phyloP scores from a whole-genome alignment of 2,797 vertebrate species.

The Decapterus maruadsi region DNA sequence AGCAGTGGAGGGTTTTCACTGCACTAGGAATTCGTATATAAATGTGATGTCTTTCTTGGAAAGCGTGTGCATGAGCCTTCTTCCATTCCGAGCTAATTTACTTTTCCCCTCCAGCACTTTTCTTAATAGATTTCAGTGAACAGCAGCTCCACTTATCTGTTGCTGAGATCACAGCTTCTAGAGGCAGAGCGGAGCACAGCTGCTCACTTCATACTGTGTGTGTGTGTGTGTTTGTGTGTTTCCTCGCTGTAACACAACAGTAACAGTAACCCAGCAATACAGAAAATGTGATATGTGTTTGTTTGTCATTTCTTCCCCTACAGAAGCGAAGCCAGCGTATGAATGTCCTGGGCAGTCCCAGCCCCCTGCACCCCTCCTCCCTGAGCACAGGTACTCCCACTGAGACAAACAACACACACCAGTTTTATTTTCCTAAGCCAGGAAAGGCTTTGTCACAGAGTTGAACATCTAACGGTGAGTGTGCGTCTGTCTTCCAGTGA shows the following conservation, averaged over 20 bases:
- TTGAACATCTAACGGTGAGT: not conserved
- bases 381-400: slow-evolving; percentile 91
- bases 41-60: not conserved
- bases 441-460: not conserved
- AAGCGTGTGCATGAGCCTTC: not conserved
- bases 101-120: slow-evolving; percentile 9
- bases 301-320: slow-evolving; percentile 9
- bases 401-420: not conserved
- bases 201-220: not conserved
- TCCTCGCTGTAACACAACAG: not conserved
- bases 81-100: slow-evolving; percentile 8
- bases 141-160: slow-evolving; percentile 31
- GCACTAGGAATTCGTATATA: not conserved
- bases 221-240: not conserved
- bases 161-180: slow-evolving; percentile 26
- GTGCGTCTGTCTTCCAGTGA: slow-evolving; percentile 84
- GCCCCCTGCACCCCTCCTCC: slow-evolving; percentile 92
- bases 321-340: slow-evolving; percentile 97
- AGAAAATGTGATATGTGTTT: not conserved
- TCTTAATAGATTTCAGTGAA: slow-evolving; percentile 14
- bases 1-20: not conserved
- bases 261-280: not conserved
- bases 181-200: slow-evolving; percentile 13
- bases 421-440: not conserved
- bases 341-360: slow-evolving; percentile 94